phyloP scores from a whole-genome alignment of 37 sponge, comb jelly and placozoan genomes.

The Aphrocallistes beatrix region DNA sequence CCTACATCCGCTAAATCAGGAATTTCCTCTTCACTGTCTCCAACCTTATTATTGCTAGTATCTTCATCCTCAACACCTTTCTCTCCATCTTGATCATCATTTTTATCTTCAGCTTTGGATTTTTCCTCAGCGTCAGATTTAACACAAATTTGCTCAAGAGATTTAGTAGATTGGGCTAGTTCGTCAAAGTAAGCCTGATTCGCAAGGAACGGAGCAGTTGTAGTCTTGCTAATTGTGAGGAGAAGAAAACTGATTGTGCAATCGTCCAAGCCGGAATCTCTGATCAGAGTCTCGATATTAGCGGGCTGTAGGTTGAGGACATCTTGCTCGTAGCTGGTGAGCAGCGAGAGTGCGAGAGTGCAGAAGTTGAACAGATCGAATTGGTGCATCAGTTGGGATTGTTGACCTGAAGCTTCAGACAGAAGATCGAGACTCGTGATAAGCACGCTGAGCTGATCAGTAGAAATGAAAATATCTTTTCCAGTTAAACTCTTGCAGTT shows the following conservation, averaged over 20 bases:
- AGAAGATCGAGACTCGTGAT: neutral
- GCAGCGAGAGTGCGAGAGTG: neutral
- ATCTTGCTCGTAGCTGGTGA: neutral
- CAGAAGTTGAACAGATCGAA: neutral
- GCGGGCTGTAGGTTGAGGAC: neutral
- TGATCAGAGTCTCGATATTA: neutral
- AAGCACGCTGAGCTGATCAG: neutral
- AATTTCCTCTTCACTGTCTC: no score
- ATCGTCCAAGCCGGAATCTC: neutral
- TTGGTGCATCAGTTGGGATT: neutral
- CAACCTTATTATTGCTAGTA: no score
- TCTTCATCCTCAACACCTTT: no score
- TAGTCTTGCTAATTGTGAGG: neutral
- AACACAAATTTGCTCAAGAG: neutral
- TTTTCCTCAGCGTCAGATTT: no score
- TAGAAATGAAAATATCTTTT: neutral
- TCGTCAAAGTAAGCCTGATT: neutral
- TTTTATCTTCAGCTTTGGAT: no score
- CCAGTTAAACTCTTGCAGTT: neutral
- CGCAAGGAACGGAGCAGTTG: neutral
- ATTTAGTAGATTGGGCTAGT: neutral
- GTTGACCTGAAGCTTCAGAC: neutral
- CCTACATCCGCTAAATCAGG: no score
- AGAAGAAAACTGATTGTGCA: neutral
- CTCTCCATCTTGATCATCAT: no score